These are phyloP conservation scores for Oceanites oceanicus DNA, from an alignment of 2,113 vertebrate species.

Conservation along the genomic window DNA sequence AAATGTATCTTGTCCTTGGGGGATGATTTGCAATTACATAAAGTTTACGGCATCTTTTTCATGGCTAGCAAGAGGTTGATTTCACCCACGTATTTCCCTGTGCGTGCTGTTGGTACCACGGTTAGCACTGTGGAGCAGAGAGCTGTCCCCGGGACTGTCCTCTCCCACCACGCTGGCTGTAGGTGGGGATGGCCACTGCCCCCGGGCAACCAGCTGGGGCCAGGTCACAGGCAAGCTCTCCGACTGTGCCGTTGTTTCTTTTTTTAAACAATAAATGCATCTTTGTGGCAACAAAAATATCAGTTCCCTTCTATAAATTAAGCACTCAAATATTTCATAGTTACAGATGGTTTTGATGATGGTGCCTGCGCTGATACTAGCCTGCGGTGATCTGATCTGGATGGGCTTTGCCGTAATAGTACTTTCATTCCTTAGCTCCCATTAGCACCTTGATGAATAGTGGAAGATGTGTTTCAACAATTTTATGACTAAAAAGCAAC, in stretches of 20 bases:
- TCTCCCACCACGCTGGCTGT: background rate
- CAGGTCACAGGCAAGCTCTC: background rate
- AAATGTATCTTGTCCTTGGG: background rate
- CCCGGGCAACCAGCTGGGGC: fast-evolving
- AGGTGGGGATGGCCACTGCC: background rate
- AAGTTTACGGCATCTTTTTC: background rate
- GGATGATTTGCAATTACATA: background rate
- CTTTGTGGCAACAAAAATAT: background rate
- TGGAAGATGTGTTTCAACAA: background rate
- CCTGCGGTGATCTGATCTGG: background rate
- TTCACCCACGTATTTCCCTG: fast-evolving
- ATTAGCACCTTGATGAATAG: background rate
- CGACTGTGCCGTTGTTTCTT: background rate
- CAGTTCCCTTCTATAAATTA: background rate
- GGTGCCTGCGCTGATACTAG: background rate
- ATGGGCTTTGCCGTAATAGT: background rate
- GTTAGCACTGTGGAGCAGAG: background rate
- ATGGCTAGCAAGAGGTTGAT: background rate
- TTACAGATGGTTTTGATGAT: background rate
- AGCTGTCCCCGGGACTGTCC: background rate
- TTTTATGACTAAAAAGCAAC: conserved; percentile 4
- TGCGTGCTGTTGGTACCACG: background rate
- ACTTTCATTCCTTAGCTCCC: background rate
- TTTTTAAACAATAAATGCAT: background rate
- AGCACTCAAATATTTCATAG: background rate